Conservation (phyloP, 2,888 invertebrate genomes). For the Hydraecia micacea region DNA sequence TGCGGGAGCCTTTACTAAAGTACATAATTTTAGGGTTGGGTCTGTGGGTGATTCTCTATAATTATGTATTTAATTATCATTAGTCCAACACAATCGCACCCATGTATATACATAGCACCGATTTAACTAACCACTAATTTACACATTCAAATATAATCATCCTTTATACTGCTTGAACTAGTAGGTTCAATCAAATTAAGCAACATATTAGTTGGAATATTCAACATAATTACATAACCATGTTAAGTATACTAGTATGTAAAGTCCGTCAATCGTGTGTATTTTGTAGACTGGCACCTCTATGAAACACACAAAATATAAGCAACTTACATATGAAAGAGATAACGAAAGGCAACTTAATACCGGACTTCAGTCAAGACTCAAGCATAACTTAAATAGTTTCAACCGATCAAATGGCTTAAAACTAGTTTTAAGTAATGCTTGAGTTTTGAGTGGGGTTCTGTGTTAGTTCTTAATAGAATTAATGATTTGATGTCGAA, state of each 20-base stretch:
- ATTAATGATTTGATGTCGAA: neutral
- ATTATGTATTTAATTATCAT: slow-evolving; percentile 39
- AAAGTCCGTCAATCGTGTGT: neutral
- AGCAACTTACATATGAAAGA: neutral
- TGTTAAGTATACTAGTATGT: neutral
- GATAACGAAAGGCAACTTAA: neutral
- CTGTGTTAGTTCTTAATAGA: neutral
- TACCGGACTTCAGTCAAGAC: neutral
- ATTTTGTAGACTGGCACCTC: neutral
- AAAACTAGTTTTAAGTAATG: too few species aligned
- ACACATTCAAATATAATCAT: slow-evolving; percentile 46
- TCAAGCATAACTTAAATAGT: neutral
- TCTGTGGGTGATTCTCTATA: slow-evolving; percentile 11
- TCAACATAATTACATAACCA: slow-evolving; percentile 52
- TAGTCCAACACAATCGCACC: neutral
- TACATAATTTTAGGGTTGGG: neutral
- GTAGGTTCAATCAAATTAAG: slow-evolving; percentile 60
- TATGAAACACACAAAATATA: neutral
- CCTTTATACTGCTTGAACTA: slow-evolving; percentile 13
- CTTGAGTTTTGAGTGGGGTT: neutral
- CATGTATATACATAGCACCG: slow-evolving; percentile 23
- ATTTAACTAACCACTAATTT: slow-evolving; percentile 42
- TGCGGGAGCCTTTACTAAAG: neutral
- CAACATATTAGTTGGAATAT: slow-evolving; percentile 58
- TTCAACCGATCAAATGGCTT: neutral